Evolutionary conservation across 2,113 vertebrate genomes (phyloP), one percentile per base, ranked within the genome.

Genomic region (Platysternon megacephalum): DNA sequence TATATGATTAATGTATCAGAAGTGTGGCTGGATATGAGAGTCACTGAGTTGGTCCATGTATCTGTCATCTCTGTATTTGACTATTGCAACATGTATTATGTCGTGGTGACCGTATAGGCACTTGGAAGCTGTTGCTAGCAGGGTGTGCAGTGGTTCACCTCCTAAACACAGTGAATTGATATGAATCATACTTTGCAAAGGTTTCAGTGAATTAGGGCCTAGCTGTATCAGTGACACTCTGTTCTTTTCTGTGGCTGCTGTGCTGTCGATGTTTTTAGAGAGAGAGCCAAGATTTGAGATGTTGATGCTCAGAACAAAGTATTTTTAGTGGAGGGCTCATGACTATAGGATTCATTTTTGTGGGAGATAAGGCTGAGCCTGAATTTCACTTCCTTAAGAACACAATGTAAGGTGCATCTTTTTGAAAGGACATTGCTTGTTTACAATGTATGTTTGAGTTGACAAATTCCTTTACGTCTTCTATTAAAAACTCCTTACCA

Each of bases 131-230:
- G 7, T 24, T 2, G 28, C 82, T 56, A 83, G 46, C 52, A 91
- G 79, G 2, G 0, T 46, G 1, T 48, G 8, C 10, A 83, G n/a
- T 12, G 84, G 22, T 16, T 78, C 0, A 1, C 26, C 68, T 39
- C n/a, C 9, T 39, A 39, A 72, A 72, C 16, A 72, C 68, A 39
- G 35, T 72, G 19, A 21, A 72, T 19, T 72, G 21, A 39, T 72
- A 19, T 80, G 79, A 5, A 55, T 76, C 7, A 10, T 6, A 14
- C 8, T 4, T 35, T 72, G 68, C n/a, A 72, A 72, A 72, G 68
- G 35, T 39, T 39, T 72, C 21, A 61, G 12, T 39, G 68, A 19
- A 39, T n/a, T 39, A 39, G 21, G 19, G 68, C n/a, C 68, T 32
- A 61, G 6, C 29, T 35, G 29, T 61, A 32, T 72, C n/a, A 22